Evolutionary conservation across 2,797 vertebrate species (phyloP).

Genomic region (Orestias chungarensis): DNA sequence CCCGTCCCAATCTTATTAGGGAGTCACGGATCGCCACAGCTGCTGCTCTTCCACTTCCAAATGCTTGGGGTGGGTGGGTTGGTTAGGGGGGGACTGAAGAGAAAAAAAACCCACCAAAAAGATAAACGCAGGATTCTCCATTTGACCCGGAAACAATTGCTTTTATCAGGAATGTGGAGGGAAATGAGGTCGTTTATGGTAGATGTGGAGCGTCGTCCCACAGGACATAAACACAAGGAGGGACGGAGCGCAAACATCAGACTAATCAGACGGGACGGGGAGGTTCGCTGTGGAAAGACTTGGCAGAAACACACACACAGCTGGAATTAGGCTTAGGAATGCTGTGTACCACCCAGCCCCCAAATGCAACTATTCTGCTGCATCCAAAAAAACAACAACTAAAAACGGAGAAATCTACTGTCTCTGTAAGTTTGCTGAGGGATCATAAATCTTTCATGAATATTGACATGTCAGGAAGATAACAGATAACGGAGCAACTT

Average conservation of each 20-base stretch:
- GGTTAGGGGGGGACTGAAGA: conserved; percentile 19
- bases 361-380: conserved; percentile 13
- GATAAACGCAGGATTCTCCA: conserved; percentile 43
- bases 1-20: conserved; percentile 17
- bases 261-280: conserved; percentile 28
- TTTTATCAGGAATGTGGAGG: conserved; percentile 78
- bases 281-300: conserved; percentile 61
- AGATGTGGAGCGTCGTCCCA: conserved; percentile 64
- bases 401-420: conserved; percentile 1
- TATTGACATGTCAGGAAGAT: neutral
- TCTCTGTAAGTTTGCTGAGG: neutral
- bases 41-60: conserved; percentile 71
- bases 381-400: conserved; percentile 24
- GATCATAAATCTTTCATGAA: too few relatives aligned
- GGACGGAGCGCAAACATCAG: conserved; percentile 18
- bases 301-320: conserved; percentile 54
- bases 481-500: too few relatives aligned
- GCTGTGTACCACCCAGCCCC: conserved; percentile 41
- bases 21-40: conserved; percentile 66
- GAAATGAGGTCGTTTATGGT: conserved; percentile 73
- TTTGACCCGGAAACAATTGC: conserved; percentile 84
- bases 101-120: neutral
- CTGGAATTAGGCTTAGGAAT: conserved; percentile 69
- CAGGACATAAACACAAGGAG: conserved; percentile 46
- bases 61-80: neutral